Conservation (phyloP, 2,888 invertebrate species). For the Morinoia aosen region DNA sequence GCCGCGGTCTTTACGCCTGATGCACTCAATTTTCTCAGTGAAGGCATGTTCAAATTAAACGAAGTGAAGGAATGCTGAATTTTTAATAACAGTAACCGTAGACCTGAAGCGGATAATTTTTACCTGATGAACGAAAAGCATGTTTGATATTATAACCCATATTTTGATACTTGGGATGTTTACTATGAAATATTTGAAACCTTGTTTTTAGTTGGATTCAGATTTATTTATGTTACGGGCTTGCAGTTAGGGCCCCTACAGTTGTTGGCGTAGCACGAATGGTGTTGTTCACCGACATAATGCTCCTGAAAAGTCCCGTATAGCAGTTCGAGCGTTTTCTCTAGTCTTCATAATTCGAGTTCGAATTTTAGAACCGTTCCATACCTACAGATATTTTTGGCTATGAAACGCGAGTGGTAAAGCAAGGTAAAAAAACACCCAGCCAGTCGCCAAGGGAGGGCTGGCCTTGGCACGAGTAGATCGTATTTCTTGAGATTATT, state of each 20-base stretch:
- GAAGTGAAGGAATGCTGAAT: not conserved
- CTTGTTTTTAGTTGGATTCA: not conserved
- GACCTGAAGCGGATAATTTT: not conserved
- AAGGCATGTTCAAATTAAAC: not conserved
- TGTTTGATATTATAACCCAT: not conserved
- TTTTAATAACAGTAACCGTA: not conserved
- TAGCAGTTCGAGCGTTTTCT: not conserved
- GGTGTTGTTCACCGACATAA: not conserved
- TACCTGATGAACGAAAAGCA: too few relatives aligned
- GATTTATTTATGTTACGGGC: not conserved
- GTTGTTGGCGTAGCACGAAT: not conserved
- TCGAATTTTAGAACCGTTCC: not conserved
- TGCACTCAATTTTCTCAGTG: not conserved
- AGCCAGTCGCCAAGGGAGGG: not conserved
- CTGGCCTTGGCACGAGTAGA: not conserved
- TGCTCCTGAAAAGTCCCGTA: not conserved
- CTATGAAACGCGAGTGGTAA: not conserved
- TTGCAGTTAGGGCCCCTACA: not conserved
- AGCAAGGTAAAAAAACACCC: not conserved
- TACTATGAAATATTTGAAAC: not conserved
- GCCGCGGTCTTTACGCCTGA: not conserved
- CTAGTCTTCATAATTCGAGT: not conserved
- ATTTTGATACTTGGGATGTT: too few relatives aligned
- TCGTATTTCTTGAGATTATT: constrained; percentile 8
- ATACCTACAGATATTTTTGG: not conserved